phyloP scores from a whole-genome alignment of 2,888 invertebrate species.

The Ryuthela nishihirai region DNA sequence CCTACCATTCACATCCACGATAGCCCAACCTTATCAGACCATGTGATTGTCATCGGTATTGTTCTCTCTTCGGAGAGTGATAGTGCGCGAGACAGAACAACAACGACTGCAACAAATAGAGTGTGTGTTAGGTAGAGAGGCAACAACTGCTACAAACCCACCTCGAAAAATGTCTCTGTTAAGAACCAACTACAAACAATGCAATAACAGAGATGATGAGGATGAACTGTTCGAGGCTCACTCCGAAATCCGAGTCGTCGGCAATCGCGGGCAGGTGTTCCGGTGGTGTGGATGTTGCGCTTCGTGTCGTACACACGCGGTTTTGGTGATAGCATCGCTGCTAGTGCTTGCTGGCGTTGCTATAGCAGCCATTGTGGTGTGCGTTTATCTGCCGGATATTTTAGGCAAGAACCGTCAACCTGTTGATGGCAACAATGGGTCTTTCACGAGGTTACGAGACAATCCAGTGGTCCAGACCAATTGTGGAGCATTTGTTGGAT shows the following conservation, averaged over 20 bases:
- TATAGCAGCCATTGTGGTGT: constrained; percentile 12
- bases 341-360: constrained; percentile 6
- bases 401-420: background rate
- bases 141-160: no score
- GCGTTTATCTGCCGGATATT: constrained; percentile 15
- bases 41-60: no score
- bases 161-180: constrained; percentile 11
- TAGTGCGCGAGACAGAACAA: no score
- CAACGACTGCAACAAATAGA: no score
- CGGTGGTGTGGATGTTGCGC: constrained; percentile 5
- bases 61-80: no score
- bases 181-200: constrained; percentile 20
- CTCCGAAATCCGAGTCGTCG: constrained; percentile 4
- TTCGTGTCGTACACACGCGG: constrained; percentile 8
- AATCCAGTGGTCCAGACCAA: constrained; percentile 26
- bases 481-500: constrained; percentile 35
- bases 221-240: constrained; percentile 21
- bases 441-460: no score
- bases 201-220: constrained; percentile 29
- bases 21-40: no score
- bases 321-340: constrained; percentile 2
- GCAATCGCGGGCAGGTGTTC: no score
- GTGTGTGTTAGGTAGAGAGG: no score
- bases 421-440: no score
- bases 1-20: no score